Evolutionary conservation across 1,140 invertebrate genomes (phyloP).

Genomic region (Leptestheria dahalacensis): DNA sequence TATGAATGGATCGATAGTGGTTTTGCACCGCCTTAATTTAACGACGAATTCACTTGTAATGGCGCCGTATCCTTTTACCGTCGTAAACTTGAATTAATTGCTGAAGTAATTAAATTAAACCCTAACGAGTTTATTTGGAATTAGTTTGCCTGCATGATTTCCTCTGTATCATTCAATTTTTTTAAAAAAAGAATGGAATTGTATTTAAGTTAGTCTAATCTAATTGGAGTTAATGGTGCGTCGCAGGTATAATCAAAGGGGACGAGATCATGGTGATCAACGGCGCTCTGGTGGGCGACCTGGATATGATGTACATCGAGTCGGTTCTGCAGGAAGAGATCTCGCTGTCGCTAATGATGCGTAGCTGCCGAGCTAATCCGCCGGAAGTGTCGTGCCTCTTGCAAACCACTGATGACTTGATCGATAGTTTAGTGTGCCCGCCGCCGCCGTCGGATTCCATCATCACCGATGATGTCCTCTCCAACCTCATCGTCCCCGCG

Average conservation of each 20-base stretch:
- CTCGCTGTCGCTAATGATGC: constrained; percentile 92
- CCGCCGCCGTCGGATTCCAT: constrained; percentile 76
- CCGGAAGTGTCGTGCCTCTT: constrained; percentile 67
- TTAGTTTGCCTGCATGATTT: too few relatives aligned
- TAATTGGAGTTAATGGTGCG: constrained; percentile 23
- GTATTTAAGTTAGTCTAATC: neutral
- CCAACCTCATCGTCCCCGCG: constrained; percentile 84
- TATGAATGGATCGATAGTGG: too few relatives aligned
- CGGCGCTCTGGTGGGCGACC: constrained; percentile 87
- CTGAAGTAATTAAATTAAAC: neutral
- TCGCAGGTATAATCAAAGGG: constrained; percentile 83
- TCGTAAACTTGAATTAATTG: neutral
- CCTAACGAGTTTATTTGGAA: too few relatives aligned
- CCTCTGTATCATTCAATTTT: neutral
- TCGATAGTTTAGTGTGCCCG: constrained; percentile 86
- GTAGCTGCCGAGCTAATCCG: constrained; percentile 85
- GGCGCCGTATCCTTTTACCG: neutral
- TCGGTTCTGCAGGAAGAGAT: constrained; percentile 81
- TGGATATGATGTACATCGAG: constrained; percentile 99
- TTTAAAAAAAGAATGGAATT: neutral
- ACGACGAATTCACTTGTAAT: too few relatives aligned
- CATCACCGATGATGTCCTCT: constrained; percentile 90
- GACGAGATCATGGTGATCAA: constrained; percentile 99
- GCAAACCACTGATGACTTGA: constrained; percentile 74
- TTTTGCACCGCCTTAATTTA: too few relatives aligned